Evolutionary conservation across 2,888 invertebrate species (phyloP), one percentile per base, ranked within the genome.

Genomic region (Apotomis turbidana): DNA sequence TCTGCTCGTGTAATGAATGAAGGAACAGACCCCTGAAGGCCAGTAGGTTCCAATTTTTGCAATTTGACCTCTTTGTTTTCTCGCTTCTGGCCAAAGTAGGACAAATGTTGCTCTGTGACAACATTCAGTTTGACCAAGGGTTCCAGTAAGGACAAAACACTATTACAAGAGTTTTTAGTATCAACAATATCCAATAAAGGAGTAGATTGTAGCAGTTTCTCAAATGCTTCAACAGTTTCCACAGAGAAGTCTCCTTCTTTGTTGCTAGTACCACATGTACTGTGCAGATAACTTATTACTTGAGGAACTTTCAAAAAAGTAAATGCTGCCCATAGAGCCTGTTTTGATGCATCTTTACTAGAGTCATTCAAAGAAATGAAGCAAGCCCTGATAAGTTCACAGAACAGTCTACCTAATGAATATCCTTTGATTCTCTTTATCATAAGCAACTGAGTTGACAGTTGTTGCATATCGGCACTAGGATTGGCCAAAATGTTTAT

Each of bases 271-370:
- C 95, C 93, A 76, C 94, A 94, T 57, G 94, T 85, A 51, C 94
- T 94, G 78, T 96, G 95, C 59, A 97, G 86, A 76, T 96, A 95
- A 71, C 96, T 95, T 60, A 98, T 94, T 61, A 97, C 95, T 81
- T 96, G 96, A 0, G 98, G 97, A 66, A 98, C 95, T 93, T 98
- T 98, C 8, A 99, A 94, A 84, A 98, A 98, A 0, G 97, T 97
- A 84, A 98, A 98, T 9, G 98, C 98, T 12, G 98, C 97, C 98
- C 98, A 98, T 80, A 98, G 95, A 4, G 98, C 96, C 81, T 98
- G 98, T 78, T 97, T 97, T 8, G 96, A 95, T 1, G 93, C 88
- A 59, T 96, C 97, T 78, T 96, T 97, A 67, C 96, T 96, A 0
- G 97, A 97, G 87, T 98, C 97, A 81, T 97, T 96, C 4, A 99